These are phyloP conservation scores for Peromyscus eremicus DNA, from an alignment of 2,797 vertebrate species.

Conservation along the genomic window DNA sequence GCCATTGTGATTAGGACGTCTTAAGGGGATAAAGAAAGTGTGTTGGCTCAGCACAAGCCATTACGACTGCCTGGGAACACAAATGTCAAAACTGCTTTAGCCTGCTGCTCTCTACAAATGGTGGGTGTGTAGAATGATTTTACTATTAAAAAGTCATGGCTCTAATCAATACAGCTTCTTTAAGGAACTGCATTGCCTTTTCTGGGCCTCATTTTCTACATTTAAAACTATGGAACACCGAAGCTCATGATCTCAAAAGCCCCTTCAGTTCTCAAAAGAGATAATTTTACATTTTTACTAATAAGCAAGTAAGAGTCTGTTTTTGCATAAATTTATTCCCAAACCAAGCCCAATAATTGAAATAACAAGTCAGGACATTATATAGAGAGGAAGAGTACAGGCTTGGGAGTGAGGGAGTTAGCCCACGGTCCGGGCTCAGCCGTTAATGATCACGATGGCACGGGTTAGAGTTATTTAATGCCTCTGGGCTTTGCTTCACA, in stretches of 20 bases:
- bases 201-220: neutral
- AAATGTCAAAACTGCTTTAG: neutral
- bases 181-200: neutral
- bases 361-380: neutral
- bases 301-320: neutral
- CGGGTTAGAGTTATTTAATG: neutral
- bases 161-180: conserved; percentile 19
- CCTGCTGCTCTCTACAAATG: neutral
- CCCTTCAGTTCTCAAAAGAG: neutral
- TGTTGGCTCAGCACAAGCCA: neutral
- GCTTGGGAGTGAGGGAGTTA: neutral
- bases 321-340: neutral
- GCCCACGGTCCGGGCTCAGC: neutral
- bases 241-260: neutral
- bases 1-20: neutral
- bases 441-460: neutral
- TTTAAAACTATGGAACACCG: neutral
- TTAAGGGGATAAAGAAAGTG: neutral
- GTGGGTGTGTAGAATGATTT: neutral
- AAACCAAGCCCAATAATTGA: neutral
- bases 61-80: neutral
- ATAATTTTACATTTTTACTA: conserved; percentile 3
- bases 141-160: neutral
- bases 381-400: neutral
- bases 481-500: neutral